A percentile compares a stretch with the other conserved stretches of the same genome.
Evolutionary conservation across 2,113 vertebrate genomes (phyloP).

Genomic region (Tringa solitaria): DNA sequence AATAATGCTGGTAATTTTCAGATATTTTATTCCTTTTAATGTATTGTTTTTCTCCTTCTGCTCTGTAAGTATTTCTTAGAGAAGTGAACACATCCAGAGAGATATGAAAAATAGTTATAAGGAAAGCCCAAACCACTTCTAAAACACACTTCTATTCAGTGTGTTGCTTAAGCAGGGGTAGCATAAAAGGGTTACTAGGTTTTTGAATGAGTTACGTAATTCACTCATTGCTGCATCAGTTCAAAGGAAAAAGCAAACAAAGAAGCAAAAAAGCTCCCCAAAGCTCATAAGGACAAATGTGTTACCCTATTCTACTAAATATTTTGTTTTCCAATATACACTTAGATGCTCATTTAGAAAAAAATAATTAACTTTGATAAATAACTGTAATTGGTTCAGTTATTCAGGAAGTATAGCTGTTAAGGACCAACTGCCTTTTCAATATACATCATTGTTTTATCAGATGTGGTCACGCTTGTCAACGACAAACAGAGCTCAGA

Average conservation of each 20-base stretch:
- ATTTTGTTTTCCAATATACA: background rate
- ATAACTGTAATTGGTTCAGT: background rate
- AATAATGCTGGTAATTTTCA: background rate
- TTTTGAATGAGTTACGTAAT: constrained; percentile 8
- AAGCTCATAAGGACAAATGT: background rate
- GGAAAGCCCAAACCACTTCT: background rate
- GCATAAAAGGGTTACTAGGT: constrained; percentile 17
- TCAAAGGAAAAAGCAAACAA: background rate
- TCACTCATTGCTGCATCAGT: background rate
- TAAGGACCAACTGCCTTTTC: background rate
- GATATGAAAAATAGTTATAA: constrained; percentile 12
- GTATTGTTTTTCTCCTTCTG: background rate
- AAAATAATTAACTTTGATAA: background rate
- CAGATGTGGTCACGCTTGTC: background rate
- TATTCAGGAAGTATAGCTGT: background rate
- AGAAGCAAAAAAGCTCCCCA: background rate
- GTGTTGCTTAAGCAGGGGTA: background rate
- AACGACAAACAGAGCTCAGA: background rate
- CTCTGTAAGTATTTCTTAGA: background rate
- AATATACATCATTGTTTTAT: background rate
- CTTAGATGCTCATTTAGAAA: background rate
- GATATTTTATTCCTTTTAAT: background rate
- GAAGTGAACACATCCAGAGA: background rate
- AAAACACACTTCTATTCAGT: background rate
- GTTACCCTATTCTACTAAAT: background rate